phyloP scores from a whole-genome alignment of 2,797 vertebrate species.

The Typhlichthys eigenmanni region DNA sequence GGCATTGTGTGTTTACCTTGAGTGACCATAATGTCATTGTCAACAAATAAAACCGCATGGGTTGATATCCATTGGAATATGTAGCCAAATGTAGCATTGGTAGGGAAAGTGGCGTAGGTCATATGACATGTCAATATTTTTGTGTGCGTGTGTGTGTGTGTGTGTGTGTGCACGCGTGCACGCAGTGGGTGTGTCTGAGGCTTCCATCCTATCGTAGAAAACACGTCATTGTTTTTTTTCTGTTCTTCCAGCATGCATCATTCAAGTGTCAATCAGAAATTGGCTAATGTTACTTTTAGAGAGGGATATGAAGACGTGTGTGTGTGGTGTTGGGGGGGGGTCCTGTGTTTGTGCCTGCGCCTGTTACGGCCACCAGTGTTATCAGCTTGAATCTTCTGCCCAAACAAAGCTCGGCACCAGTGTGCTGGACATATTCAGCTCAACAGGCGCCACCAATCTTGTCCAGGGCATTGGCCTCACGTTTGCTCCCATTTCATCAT shows the following conservation, averaged over 20 bases:
- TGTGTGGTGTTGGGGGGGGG: not conserved
- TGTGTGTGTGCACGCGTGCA: not conserved
- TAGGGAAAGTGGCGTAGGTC: not conserved
- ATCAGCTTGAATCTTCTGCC: constrained; percentile 74
- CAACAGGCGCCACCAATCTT: constrained; percentile 71
- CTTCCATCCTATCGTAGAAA: constrained; percentile 15
- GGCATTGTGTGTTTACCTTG: constrained; percentile 60
- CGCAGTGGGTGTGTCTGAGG: constrained; percentile 5
- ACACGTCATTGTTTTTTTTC: not conserved
- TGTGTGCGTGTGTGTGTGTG: not conserved
- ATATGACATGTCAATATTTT: too few relatives aligned
- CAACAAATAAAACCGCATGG: constrained; percentile 67
- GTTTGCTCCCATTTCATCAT: constrained; percentile 48
- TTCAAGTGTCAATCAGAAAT: too few relatives aligned
- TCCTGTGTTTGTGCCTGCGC: constrained; percentile 10
- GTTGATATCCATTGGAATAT: constrained; percentile 38
- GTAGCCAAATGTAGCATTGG: constrained; percentile 1
- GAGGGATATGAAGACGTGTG: not conserved
- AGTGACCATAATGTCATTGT: constrained; percentile 58
- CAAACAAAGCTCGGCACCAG: constrained; percentile 80
- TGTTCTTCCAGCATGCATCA: too few relatives aligned
- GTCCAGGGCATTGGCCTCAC: constrained; percentile 61
- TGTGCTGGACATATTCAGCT: constrained; percentile 63
- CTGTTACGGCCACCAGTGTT: constrained; percentile 43
- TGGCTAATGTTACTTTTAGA: too few relatives aligned